These are phyloP conservation scores for Prinia subflava DNA, from an alignment of 2,113 vertebrate species.

Conservation along the genomic window DNA sequence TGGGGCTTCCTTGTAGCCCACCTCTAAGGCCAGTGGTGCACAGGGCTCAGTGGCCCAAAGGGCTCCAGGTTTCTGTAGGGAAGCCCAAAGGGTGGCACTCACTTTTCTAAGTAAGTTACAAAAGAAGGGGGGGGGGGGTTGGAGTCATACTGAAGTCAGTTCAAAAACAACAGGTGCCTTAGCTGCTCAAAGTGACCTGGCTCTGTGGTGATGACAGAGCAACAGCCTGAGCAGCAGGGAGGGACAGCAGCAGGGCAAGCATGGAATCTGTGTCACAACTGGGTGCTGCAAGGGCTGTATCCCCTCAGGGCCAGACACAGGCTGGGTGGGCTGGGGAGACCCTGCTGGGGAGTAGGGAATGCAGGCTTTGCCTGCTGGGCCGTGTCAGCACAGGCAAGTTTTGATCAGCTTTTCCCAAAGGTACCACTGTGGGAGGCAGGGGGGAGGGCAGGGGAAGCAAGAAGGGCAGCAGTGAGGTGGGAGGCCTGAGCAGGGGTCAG, in stretches of 20 bases:
- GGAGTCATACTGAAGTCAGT: background rate
- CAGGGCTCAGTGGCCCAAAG: fast-evolving
- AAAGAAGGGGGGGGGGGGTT: background rate
- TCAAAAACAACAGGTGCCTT: background rate
- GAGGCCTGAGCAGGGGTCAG: background rate
- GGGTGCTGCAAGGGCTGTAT: background rate
- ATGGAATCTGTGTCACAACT: background rate
- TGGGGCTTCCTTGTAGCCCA: background rate
- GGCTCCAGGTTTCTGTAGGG: background rate
- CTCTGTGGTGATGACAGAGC: background rate
- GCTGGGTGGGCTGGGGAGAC: background rate
- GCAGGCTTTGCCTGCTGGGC: background rate
- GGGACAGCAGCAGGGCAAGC: background rate
- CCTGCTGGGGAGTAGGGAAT: background rate
- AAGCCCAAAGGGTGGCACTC: background rate
- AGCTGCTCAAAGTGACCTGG: background rate
- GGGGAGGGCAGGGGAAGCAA: background rate
- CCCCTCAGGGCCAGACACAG: background rate
- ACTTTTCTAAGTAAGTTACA: background rate
- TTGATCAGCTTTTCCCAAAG: background rate
- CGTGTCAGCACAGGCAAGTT: background rate
- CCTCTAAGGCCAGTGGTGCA: background rate
- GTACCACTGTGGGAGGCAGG: background rate
- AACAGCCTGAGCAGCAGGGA: background rate
- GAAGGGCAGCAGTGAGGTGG: background rate